A percentile compares a stretch with the other conserved stretches of the same genome.
Conservation (phyloP, 2,797 vertebrate species). For the Oreochromis mossambicus region DNA sequence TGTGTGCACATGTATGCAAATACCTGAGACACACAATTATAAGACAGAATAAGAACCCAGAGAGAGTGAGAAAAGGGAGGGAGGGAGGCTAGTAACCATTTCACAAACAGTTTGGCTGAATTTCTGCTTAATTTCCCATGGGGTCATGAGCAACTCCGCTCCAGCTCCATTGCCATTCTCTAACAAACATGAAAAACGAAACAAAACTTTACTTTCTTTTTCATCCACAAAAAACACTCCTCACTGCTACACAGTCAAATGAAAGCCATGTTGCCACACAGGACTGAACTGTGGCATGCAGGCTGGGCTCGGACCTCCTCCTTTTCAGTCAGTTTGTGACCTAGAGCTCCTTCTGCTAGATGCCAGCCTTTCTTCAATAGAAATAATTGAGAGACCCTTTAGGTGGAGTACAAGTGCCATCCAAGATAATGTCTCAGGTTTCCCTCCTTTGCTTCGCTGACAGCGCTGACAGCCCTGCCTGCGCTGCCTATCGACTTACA, state of each 20-base stretch:
- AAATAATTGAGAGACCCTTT: slow-evolving; percentile 38
- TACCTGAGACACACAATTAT: background rate
- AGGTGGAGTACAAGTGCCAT: slow-evolving; percentile 32
- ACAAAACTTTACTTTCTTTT: background rate
- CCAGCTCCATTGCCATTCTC: slow-evolving; percentile 25
- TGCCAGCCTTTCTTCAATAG: slow-evolving; percentile 27
- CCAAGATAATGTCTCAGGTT: slow-evolving; percentile 42
- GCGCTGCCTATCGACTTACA: slow-evolving; percentile 29
- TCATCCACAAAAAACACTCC: background rate
- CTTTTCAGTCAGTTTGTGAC: slow-evolving; percentile 7
- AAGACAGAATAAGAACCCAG: background rate
- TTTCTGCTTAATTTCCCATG: slow-evolving; percentile 70
- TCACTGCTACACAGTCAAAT: background rate
- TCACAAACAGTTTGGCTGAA: slow-evolving; percentile 64
- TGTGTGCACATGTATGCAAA: background rate
- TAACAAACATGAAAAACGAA: slow-evolving; percentile 11
- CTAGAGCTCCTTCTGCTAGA: background rate
- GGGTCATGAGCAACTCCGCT: slow-evolving; percentile 47
- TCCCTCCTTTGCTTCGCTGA: slow-evolving; percentile 29
- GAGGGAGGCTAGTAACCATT: slow-evolving; percentile 24
- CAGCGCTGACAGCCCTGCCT: slow-evolving; percentile 24
- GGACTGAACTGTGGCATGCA: background rate
- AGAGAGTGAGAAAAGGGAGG: accelerated
- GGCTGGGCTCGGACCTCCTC: background rate
- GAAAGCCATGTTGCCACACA: background rate